These are phyloP conservation scores for Chrysotoxum bicinctum DNA, from an alignment of 2,888 invertebrate genomes.

Conservation along the genomic window DNA sequence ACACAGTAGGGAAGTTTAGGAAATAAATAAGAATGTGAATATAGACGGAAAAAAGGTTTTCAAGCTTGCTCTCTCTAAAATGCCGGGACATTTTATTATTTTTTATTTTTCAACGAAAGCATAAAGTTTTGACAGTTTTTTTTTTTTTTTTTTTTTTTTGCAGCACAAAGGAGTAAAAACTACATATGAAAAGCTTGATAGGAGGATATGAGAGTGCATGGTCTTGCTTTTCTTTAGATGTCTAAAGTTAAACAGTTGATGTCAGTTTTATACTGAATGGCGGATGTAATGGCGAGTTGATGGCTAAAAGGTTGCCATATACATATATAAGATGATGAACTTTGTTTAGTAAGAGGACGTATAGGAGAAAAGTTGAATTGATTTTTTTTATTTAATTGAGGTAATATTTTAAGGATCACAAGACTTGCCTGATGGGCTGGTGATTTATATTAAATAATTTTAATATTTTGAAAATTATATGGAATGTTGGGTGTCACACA, in stretches of 20 bases:
- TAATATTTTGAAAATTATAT: too few relatives aligned
- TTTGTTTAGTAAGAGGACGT: background rate
- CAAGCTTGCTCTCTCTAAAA: background rate
- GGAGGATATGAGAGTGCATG: constrained; percentile 13
- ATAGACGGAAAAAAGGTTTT: background rate
- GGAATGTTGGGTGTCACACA: too few relatives aligned
- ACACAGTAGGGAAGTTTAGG: constrained; percentile 38
- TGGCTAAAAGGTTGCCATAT: constrained; percentile 9
- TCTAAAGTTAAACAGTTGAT: constrained; percentile 51
- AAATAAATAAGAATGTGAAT: constrained; percentile 47
- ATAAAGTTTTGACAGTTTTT: constrained; percentile 28
- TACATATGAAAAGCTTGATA: background rate
- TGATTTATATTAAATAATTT: too few relatives aligned
- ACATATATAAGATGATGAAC: background rate
- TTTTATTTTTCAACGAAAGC: constrained; percentile 3
- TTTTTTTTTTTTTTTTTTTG: background rate
- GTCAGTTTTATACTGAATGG: constrained; percentile 43
- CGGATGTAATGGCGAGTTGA: constrained; percentile 43
- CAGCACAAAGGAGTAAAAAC: background rate
- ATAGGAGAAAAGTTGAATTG: too few relatives aligned
- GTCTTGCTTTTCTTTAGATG: constrained; percentile 44
- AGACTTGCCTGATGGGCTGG: too few relatives aligned
- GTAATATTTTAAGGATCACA: too few relatives aligned
- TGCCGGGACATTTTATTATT: constrained; percentile 5
- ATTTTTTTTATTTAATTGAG: too few relatives aligned